Evolutionary conservation across 1,140 invertebrate genomes (phyloP).

Genomic region (Solen grandis): DNA sequence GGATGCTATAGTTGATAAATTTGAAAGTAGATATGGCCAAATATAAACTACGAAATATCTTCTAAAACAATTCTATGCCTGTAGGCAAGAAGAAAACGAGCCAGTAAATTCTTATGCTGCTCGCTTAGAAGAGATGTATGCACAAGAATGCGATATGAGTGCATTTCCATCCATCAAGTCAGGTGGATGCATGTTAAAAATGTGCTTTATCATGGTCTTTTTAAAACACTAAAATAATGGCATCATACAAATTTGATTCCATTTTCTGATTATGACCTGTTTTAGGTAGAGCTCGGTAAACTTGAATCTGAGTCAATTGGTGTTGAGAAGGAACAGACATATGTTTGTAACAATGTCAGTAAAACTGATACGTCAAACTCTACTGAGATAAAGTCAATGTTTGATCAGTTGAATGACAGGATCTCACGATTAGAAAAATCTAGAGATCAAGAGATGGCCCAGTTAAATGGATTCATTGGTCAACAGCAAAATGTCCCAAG

Average conservation of each 20-base stretch:
- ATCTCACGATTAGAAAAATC: too few relatives aligned
- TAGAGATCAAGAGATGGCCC: neutral
- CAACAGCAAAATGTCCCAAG: neutral
- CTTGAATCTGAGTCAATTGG: neutral
- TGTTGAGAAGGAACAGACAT: neutral
- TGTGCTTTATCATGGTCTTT: slow-evolving; percentile 8
- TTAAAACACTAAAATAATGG: neutral
- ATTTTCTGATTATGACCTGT: neutral
- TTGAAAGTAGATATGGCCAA: slow-evolving; percentile 6
- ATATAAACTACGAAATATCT: slow-evolving; percentile 1
- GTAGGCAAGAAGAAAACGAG: neutral
- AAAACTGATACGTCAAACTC: neutral
- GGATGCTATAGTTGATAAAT: slow-evolving; percentile 8
- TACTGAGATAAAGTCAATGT: neutral
- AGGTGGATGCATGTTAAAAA: slow-evolving; percentile 1
- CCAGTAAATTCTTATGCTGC: neutral
- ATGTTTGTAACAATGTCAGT: neutral
- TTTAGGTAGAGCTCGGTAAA: slow-evolving; percentile 16
- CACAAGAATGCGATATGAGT: neutral
- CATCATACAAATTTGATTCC: neutral
- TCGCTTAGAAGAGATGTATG: slow-evolving; percentile 16
- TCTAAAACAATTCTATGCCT: slow-evolving; percentile 18
- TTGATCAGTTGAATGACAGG: too few relatives aligned
- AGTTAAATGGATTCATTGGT: neutral
- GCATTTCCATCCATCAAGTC: neutral